Evolutionary conservation across 2,113 vertebrate genomes (phyloP).

Genomic region (Engystomops pustulosus): DNA sequence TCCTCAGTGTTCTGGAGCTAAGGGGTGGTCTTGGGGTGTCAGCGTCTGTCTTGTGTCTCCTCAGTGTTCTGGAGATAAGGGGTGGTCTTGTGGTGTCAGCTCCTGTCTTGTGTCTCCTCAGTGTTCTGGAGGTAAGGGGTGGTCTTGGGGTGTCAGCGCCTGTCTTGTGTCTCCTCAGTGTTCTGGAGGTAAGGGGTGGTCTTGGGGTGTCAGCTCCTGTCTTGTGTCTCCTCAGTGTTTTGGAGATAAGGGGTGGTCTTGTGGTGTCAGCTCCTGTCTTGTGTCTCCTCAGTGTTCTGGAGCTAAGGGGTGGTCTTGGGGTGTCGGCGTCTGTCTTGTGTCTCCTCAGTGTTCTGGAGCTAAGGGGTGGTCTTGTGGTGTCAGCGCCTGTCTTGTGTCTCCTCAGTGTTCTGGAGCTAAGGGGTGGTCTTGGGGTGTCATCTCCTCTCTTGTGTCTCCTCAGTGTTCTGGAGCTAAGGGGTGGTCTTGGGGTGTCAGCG

Average conservation of each 20-base stretch:
- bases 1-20: slow-evolving; percentile 81
- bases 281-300: slow-evolving; percentile 74
- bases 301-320: slow-evolving; percentile 78
- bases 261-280: background rate
- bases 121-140: slow-evolving; percentile 83
- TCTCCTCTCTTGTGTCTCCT: slow-evolving; percentile 53
- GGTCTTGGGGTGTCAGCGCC: background rate
- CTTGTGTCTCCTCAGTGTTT: slow-evolving; percentile 71
- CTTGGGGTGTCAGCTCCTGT: background rate
- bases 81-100: slow-evolving; percentile 44
- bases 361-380: slow-evolving; percentile 72
- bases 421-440: slow-evolving; percentile 63
- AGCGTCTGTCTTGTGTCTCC: slow-evolving; percentile 17
- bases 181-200: slow-evolving; percentile 84
- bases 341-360: slow-evolving; percentile 78
- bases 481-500: background rate
- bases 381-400: background rate
- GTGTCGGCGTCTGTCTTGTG: no score
- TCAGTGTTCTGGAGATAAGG: slow-evolving; percentile 85
- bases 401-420: slow-evolving; percentile 83
- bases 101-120: slow-evolving; percentile 64
- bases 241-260: slow-evolving; percentile 80
- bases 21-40: slow-evolving; percentile 68
- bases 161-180: slow-evolving; percentile 67
- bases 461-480: slow-evolving; percentile 85